Base-by-base conservation (phyloP, 2,888 invertebrate species). In the Steromphala cineraria region DNA sequence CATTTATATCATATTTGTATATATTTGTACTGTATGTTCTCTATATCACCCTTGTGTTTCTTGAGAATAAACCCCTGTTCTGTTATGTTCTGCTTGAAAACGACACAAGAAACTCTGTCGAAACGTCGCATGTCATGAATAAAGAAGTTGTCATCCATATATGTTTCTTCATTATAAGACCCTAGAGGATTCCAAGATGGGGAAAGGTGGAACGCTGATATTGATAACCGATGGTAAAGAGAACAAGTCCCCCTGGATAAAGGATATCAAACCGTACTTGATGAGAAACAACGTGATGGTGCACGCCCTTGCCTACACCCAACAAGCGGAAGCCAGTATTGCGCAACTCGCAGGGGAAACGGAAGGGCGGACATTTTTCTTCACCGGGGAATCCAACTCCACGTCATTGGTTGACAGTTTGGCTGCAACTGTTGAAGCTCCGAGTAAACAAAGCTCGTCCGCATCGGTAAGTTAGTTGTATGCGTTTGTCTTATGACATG, bases 181-280 rank as follows among this genome's bases (percentile, higher is more conserved):
- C 46, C 74, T 79, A 21, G 53, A 52, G 3, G 40, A 21, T 67
- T 80, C 80, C 10, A 80, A 80, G 67, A 62, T 75, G 31, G 67
- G 77, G 52, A 62, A 76, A 10, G 87, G 85, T 1, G 84, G 83
- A 8, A 82, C 81, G 2, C 79, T 87, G 19, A 84, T 87, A 28
- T 78, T 87, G 56, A 83, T 87, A 19, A 84, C 87, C 1, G 87
- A 87, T 77, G 87, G 87, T 52, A 84, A 86, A 67, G 86, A 87
- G 75, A 86, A 85, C 53, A 75, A 81, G 24, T 67, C 78, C 4
- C 87, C 87, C 0, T 82, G 79, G 56, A 79, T 85, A 5, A 80
- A 53, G 28, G 86, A 86, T 53, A 77, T 82, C 15, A 74, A 78
- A 75, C 80, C 80, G 4, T 75, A 75, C 5, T 67, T 84, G 13